phyloP scores from a whole-genome alignment of 1,140 invertebrate species.

The Lordiphosa clarofinis region DNA sequence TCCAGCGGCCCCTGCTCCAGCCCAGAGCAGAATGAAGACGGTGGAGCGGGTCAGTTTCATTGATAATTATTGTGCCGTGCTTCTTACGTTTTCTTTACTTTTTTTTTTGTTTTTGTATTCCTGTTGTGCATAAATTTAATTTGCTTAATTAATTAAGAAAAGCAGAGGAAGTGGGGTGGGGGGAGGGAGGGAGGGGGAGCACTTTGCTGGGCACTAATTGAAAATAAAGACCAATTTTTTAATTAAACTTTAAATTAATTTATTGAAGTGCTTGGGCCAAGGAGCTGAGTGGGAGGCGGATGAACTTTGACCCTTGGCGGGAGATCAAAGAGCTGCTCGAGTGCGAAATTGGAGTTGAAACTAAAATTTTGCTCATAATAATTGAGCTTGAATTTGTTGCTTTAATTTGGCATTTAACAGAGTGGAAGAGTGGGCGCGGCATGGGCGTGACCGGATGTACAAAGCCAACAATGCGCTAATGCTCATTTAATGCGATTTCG shows the following conservation, averaged over 20 bases:
- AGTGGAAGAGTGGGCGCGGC: not conserved
- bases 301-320: slow-evolving; percentile 50
- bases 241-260: slow-evolving; percentile 77
- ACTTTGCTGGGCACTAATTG: slow-evolving; percentile 51
- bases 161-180: slow-evolving; percentile 22
- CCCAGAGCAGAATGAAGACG: slow-evolving; percentile 13
- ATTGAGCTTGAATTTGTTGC: slow-evolving; percentile 23
- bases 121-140: slow-evolving; percentile 72
- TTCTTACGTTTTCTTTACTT: slow-evolving; percentile 22
- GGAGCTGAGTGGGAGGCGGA: not conserved
- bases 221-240: slow-evolving; percentile 77
- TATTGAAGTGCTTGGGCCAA: slow-evolving; percentile 59
- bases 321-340: slow-evolving; percentile 35
- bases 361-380: slow-evolving; percentile 27
- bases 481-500: slow-evolving; percentile 75
- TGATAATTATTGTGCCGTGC: slow-evolving; percentile 71
- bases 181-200: not conserved
- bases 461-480: slow-evolving; percentile 71
- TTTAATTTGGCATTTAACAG: slow-evolving; percentile 18
- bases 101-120: not conserved
- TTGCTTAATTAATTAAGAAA: slow-evolving; percentile 75
- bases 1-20: slow-evolving; percentile 3
- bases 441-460: not conserved
- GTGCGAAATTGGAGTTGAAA: slow-evolving; percentile 20
- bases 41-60: slow-evolving; percentile 61